These are phyloP conservation scores for Aplocera efformata DNA, from an alignment of 2,888 invertebrate genomes.

Conservation along the genomic window DNA sequence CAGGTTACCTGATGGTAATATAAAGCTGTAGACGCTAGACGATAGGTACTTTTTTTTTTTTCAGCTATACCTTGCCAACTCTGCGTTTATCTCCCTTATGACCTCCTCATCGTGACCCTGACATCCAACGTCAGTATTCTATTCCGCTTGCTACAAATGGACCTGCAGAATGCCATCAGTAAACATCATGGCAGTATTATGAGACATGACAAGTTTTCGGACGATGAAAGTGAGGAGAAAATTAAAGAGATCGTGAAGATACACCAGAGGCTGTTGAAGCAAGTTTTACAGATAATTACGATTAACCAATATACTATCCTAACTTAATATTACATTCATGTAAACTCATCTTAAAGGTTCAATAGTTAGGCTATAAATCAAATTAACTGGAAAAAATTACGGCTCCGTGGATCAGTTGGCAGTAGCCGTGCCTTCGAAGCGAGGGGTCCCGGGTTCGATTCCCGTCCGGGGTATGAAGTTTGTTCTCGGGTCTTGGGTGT, in stretches of 20 bases:
- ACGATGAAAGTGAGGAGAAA: conserved; percentile 14
- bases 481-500: too few relatives aligned
- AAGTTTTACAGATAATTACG: not conserved
- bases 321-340: too few relatives aligned
- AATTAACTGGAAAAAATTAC: too few relatives aligned
- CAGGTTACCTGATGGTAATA: too few relatives aligned
- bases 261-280: conserved; percentile 33
- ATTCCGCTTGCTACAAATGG: conserved; percentile 29
- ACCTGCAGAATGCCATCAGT: conserved; percentile 25
- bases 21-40: too few relatives aligned
- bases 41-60: conserved; percentile 2
- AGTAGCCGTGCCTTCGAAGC: too few relatives aligned
- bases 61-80: conserved; percentile 26
- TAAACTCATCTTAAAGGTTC: too few relatives aligned
- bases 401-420: too few relatives aligned
- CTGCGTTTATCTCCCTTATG: conserved; percentile 29
- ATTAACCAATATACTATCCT: too few relatives aligned
- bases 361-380: too few relatives aligned
- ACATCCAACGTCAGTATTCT: conserved; percentile 32
- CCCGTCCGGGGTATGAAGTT: too few relatives aligned
- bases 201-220: not conserved
- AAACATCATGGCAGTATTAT: conserved; percentile 1
- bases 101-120: conserved; percentile 24
- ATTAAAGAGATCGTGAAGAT: conserved; percentile 20
- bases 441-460: too few relatives aligned